Evolutionary conservation across 2,113 vertebrate genomes (phyloP).

Genomic region (Crotalus horridus): DNA sequence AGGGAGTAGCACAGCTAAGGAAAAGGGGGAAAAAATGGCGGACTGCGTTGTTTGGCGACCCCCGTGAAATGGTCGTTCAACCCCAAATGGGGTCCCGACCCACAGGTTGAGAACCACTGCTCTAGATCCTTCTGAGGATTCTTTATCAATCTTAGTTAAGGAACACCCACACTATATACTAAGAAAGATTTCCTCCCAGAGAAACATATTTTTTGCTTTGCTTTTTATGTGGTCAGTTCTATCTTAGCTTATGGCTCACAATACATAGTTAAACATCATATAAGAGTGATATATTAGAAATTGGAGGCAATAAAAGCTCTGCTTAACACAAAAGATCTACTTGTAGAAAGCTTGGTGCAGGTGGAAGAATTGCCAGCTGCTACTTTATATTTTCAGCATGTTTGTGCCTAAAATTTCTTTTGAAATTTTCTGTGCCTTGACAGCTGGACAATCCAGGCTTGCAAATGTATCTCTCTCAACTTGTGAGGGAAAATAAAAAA

Average conservation of each 20-base stretch:
- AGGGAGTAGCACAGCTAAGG: too few species aligned
- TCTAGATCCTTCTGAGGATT: not conserved
- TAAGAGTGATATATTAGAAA: slow-evolving; percentile 48
- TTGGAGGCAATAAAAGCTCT: slow-evolving; percentile 37
- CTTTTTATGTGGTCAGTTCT: not conserved
- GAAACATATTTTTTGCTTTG: not conserved
- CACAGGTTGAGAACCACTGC: too few species aligned
- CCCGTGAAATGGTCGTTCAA: too few species aligned
- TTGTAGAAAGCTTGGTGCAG: slow-evolving; percentile 29
- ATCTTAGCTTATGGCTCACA: not conserved
- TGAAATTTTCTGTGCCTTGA: slow-evolving; percentile 34
- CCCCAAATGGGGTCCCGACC: too few species aligned
- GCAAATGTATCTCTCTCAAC: not conserved
- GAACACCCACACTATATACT: not conserved
- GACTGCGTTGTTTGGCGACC: too few species aligned
- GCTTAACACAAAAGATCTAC: slow-evolving; percentile 36
- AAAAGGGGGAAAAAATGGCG: too few species aligned
- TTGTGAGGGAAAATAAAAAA: not conserved
- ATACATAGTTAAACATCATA: slow-evolving; percentile 1
- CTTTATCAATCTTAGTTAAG: not conserved
- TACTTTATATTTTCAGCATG: slow-evolving; percentile 36
- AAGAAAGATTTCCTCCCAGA: not conserved
- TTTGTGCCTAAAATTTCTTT: slow-evolving; percentile 31
- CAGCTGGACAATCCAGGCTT: slow-evolving; percentile 41
- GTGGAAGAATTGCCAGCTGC: slow-evolving; percentile 37